Conservation (phyloP, 2,888 invertebrate genomes). For the Exocentrus adspersus region DNA sequence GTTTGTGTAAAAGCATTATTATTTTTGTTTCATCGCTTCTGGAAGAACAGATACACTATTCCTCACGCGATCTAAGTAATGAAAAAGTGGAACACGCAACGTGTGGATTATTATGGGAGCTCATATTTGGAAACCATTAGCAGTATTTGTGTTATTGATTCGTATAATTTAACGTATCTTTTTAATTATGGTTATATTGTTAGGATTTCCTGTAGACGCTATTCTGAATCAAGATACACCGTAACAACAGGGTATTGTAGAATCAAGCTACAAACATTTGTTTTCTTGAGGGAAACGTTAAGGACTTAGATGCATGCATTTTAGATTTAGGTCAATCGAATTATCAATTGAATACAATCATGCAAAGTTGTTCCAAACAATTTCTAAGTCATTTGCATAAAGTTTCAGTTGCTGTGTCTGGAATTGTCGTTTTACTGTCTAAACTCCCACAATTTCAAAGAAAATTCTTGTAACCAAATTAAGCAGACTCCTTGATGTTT, state of each 20-base stretch:
- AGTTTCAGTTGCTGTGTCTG: neutral
- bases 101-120: conserved; percentile 11
- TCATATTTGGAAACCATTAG: conserved; percentile 14
- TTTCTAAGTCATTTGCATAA: neutral
- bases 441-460: neutral
- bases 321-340: neutral
- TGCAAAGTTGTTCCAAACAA: neutral
- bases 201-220: no score
- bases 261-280: no score
- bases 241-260: no score
- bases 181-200: no score
- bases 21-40: neutral
- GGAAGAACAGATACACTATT: conserved; percentile 7
- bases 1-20: conserved; percentile 18
- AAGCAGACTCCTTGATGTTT: neutral
- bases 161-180: no score
- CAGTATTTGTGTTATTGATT: conserved; percentile 8
- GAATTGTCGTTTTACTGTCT: neutral
- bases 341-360: neutral
- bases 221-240: no score
- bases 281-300: no score
- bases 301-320: no score
- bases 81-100: conserved; percentile 6
- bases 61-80: conserved; percentile 14
- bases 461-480: neutral